Base-by-base conservation (phyloP, 2,113 vertebrate genomes). In the Cathartes aura region DNA sequence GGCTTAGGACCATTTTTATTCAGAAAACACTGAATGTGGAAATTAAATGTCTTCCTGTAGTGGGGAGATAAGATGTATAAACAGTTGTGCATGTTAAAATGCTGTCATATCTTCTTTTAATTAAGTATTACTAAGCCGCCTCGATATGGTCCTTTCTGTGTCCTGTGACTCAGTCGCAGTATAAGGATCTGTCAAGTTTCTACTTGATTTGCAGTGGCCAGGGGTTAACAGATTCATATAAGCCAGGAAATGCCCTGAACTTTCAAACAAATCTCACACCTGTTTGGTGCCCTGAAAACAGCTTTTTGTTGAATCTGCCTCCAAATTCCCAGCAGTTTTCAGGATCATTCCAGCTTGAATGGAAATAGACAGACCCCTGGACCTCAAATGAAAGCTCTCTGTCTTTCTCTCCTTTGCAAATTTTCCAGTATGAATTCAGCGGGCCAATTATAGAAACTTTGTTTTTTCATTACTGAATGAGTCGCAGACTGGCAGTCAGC, bases 31-130 rank as follows among this genome's bases (percentile, higher is more conserved):
- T 36, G 19, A 75, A n/a, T 30, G 18, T 75, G 32, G 53, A 84
- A 91, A 50, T 91, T n/a, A 84, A 74, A 63, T 45, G 7, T 10
- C 27, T 92, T 89, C 30, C 34, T 76, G 43, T 75, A 76, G 17
- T 8, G 12, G 13, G 20, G 34, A 56, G 56, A 84, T 67, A 55
- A 83, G 52, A 75, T 15, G 5, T 32, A 50, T 67, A 79, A 96
- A 81, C 48, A 72, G 38, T 15, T 21, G 26, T 45, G 20, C 32
- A 42, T 34, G 12, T 56, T 85, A 73, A 92, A 83, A 50, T 62
- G 27, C 24, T 87, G 11, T 26, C 53, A 87, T 89, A 95, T 84
- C 76, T 91, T 92, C 52, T 95, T 97, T 89, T 60, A 75, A 87
- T 94, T 89, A 93, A 47, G 9, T 55, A 72, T 85, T 89, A 50